Conservation (phyloP, 2,888 invertebrate genomes). For the Trachelus stipa region DNA sequence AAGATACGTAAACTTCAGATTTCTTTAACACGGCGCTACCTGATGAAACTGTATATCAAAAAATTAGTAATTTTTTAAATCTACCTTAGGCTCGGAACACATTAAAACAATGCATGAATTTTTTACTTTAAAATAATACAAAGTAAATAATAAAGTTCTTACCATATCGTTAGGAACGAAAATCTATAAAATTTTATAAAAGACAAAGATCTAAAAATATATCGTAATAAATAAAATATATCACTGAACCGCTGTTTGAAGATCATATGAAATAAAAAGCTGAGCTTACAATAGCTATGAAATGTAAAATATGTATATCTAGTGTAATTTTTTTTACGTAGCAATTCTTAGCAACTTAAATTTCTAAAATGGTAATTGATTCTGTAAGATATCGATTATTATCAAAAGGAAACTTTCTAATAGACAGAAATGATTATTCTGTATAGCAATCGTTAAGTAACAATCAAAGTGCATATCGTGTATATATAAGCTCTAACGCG, state of each 20-base stretch:
- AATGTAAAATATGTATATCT: slow-evolving; percentile 23
- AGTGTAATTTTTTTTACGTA: background rate
- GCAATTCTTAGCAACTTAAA: background rate
- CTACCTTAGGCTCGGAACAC: too few relatives aligned
- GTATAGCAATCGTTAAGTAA: too few relatives aligned
- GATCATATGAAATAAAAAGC: slow-evolving; percentile 25
- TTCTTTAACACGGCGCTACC: too few relatives aligned
- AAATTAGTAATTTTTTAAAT: too few relatives aligned
- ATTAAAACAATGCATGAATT: background rate
- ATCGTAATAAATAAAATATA: slow-evolving; percentile 27
- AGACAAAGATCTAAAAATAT: background rate
- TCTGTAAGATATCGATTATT: too few relatives aligned
- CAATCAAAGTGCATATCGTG: too few relatives aligned
- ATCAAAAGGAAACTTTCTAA: too few relatives aligned
- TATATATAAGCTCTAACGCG: too few relatives aligned
- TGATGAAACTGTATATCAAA: too few relatives aligned
- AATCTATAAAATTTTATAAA: background rate
- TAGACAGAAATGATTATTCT: too few relatives aligned
- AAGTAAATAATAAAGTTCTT: background rate
- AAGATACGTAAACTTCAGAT: too few relatives aligned
- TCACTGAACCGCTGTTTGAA: slow-evolving; percentile 17
- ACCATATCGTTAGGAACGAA: background rate
- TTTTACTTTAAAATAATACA: background rate
- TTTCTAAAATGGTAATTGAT: too few relatives aligned
- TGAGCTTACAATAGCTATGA: slow-evolving; percentile 51